These are phyloP conservation scores for Epicampocera succincta DNA, from an alignment of 2,888 invertebrate genomes.

Conservation along the genomic window DNA sequence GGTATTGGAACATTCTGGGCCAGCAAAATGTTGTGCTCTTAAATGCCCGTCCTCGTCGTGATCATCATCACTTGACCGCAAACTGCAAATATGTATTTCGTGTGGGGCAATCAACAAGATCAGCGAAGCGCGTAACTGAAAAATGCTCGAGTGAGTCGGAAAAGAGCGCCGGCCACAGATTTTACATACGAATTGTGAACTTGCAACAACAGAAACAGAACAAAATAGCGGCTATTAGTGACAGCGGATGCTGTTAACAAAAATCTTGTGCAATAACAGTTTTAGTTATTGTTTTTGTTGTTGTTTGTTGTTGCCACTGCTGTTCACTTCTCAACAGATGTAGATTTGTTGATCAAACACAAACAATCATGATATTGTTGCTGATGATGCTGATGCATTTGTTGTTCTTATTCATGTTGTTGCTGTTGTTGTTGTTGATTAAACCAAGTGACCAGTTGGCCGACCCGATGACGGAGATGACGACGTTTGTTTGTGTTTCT, in stretches of 20 bases:
- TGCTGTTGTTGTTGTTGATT: constrained; percentile 7
- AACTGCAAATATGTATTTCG: background rate
- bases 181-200: constrained; percentile 51
- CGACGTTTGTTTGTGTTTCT: constrained; percentile 24
- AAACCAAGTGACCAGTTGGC: constrained; percentile 8
- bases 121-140: constrained; percentile 63
- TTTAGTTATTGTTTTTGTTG: constrained; percentile 41
- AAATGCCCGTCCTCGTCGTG: constrained; percentile 34
- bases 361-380: constrained; percentile 40
- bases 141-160: constrained; percentile 26
- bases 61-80: constrained; percentile 22
- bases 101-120: constrained; percentile 49
- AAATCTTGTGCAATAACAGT: constrained; percentile 62
- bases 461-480: constrained; percentile 28
- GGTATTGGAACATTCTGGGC: constrained; percentile 40
- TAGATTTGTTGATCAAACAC: constrained; percentile 44
- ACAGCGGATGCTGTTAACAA: constrained; percentile 67
- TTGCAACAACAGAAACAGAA: constrained; percentile 21
- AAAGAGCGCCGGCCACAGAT: constrained; percentile 33
- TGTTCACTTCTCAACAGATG: constrained; percentile 39
- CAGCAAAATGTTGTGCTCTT: constrained; percentile 26
- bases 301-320: constrained; percentile 27
- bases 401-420: background rate
- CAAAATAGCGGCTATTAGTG: constrained; percentile 28
- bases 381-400: constrained; percentile 33